These are phyloP conservation scores for Argyra leucocephala DNA, from an alignment of 2,888 invertebrate genomes.

Conservation along the genomic window DNA sequence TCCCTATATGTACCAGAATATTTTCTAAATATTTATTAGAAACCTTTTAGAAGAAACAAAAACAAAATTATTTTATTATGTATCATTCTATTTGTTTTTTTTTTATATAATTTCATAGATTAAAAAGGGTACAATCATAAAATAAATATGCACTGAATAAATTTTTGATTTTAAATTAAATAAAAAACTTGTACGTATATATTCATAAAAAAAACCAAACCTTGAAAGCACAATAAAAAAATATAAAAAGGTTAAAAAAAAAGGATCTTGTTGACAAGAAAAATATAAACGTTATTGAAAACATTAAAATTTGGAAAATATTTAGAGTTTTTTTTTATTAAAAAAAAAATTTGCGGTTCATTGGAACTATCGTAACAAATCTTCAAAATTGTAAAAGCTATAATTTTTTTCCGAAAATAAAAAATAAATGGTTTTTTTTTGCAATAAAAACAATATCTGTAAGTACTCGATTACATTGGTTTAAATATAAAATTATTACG, in stretches of 20 bases:
- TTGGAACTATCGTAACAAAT: background rate
- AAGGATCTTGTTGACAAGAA: no score
- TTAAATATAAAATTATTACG: no score
- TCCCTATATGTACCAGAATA: no score
- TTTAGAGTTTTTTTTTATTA: background rate
- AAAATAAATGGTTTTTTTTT: no score
- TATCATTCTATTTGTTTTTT: background rate
- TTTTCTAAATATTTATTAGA: no score
- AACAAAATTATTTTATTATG: background rate
- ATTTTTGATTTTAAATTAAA: background rate
- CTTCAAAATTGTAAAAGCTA: no score
- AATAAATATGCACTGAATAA: constrained; percentile 1
- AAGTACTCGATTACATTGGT: no score
- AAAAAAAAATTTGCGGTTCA: constrained; percentile 2
- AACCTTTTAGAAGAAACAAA: background rate
- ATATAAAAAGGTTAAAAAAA: background rate
- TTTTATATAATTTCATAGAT: background rate
- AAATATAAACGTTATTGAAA: no score
- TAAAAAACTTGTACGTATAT: background rate
- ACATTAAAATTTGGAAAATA: no score
- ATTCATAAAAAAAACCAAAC: background rate
- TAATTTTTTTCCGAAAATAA: no score
- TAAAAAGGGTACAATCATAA: background rate
- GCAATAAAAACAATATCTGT: no score
- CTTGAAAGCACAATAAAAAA: background rate